Conservation (phyloP, 2,797 vertebrate species). For the Alcedo quadribrachys region DNA sequence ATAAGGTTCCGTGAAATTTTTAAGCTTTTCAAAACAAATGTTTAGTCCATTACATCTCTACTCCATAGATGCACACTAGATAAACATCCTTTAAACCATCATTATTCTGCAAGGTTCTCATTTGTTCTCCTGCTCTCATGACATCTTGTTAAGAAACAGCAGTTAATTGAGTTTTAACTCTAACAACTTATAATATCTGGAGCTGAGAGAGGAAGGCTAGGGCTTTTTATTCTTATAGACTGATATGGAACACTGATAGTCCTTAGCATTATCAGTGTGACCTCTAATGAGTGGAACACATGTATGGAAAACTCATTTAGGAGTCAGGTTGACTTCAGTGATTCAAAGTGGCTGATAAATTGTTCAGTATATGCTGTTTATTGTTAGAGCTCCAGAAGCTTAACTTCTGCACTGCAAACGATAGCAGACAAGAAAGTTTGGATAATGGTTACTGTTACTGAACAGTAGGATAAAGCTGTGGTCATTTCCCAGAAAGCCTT, state of each 20-base stretch:
- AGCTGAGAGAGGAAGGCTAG: not conserved
- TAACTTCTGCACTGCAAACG: conserved; percentile 4
- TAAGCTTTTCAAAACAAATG: not conserved
- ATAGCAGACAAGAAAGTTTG: not conserved
- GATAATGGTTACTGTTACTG: not conserved
- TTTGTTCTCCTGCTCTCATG: not conserved
- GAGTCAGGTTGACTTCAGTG: conserved; percentile 30
- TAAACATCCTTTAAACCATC: not conserved
- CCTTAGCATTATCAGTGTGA: conserved; percentile 45
- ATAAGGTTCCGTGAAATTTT: not conserved
- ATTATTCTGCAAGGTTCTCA: not conserved
- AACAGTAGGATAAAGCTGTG: not conserved
- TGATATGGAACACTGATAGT: conserved; percentile 12
- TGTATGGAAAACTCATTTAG: conserved; percentile 62
- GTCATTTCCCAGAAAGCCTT: not conserved
- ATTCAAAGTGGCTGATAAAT: conserved; percentile 50
- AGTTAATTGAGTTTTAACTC: not conserved
- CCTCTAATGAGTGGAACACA: conserved; percentile 53
- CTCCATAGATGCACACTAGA: not conserved
- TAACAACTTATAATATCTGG: not conserved
- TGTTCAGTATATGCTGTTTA: not conserved
- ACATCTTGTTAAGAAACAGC: not conserved
- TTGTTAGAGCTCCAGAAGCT: not conserved
- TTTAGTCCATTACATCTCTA: not conserved
- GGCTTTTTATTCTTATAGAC: not conserved